Evolutionary conservation across 2,113 vertebrate species (phyloP), one percentile per base, ranked within the genome.

Genomic region (Egretta garzetta): DNA sequence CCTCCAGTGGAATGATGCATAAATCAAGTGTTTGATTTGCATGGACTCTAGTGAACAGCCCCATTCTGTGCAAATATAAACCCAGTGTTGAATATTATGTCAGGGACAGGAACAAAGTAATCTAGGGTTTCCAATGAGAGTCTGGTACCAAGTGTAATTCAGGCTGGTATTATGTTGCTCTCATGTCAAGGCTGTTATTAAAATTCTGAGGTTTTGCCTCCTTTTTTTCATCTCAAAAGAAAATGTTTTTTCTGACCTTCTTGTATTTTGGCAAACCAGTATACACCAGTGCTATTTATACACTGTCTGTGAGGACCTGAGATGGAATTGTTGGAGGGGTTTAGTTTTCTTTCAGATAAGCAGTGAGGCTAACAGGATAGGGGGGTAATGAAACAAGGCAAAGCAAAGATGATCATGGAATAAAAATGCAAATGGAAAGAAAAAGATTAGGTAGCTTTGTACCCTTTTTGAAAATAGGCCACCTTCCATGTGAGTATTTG

Each of bases 21-120:
- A 99, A 99, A 99, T 99, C 99, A 99, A 98, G 97, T 97, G 96
- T 99, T 99, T 98, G 98, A 99, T 99, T 99, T 99, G 99, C 99
- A 99, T 99, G 99, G 98, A 98, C 98, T 99, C 97, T 95, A 98
- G 98, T 92, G 98, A 98, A 96, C 98, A 95, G 98, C 98, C 98
- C 98, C 90, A 97, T 98, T 98, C 98, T 60, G 97, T 98, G 98
- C 98, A 98, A 98, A 99, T 98, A 99, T 99, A 99, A 99, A 99
- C 98, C 98, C 88, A 88, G 98, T 93, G 97, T 98, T 96, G 96
- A 98, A 98, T 98, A 99, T 99, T 98, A 99, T 99, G 99, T 99
- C 98, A 99, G 97, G 90, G 97, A 96, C 55, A 96, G 98, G 98
- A 98, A 99, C 98, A 99, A 99, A 99, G 98, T 98, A 99, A 99